Conservation (phyloP, 2,888 invertebrate species). For the Leistus spinibarbis region DNA sequence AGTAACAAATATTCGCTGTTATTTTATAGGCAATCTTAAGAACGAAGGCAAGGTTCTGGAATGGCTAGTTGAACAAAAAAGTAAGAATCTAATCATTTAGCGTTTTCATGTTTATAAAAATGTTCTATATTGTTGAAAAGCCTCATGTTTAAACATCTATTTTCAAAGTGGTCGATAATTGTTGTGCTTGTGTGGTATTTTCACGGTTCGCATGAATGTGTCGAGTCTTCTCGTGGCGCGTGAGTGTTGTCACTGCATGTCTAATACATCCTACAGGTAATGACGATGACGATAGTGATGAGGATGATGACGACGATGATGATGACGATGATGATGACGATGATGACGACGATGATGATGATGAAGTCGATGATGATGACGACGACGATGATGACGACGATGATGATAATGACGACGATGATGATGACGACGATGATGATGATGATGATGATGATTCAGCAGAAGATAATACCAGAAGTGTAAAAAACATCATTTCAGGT, state of each 20-base stretch:
- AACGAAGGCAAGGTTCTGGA: slow-evolving; percentile 94
- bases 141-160: background rate
- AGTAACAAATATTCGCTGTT: slow-evolving; percentile 42
- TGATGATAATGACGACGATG: slow-evolving; percentile 58
- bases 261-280: slow-evolving; percentile 55
- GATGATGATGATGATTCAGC: slow-evolving; percentile 54
- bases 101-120: slow-evolving; percentile 43
- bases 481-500: slow-evolving; percentile 38
- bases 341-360: slow-evolving; percentile 60
- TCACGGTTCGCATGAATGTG: slow-evolving; percentile 45
- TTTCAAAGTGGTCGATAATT: slow-evolving; percentile 27
- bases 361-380: slow-evolving; percentile 59
- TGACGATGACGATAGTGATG: slow-evolving; percentile 56
- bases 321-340: slow-evolving; percentile 61
- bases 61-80: slow-evolving; percentile 95
- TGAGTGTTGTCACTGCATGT: slow-evolving; percentile 40
- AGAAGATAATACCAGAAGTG: slow-evolving; percentile 47
- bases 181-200: slow-evolving; percentile 56
- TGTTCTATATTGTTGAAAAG: slow-evolving; percentile 40
- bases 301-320: slow-evolving; percentile 57
- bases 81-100: slow-evolving; percentile 72
- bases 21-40: slow-evolving; percentile 88
- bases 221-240: slow-evolving; percentile 8
- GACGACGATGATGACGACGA: slow-evolving; percentile 59
- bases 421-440: slow-evolving; percentile 58